Base-by-base conservation (phyloP, 1,140 invertebrate genomes). In the Muscidifurax raptorellus region DNA sequence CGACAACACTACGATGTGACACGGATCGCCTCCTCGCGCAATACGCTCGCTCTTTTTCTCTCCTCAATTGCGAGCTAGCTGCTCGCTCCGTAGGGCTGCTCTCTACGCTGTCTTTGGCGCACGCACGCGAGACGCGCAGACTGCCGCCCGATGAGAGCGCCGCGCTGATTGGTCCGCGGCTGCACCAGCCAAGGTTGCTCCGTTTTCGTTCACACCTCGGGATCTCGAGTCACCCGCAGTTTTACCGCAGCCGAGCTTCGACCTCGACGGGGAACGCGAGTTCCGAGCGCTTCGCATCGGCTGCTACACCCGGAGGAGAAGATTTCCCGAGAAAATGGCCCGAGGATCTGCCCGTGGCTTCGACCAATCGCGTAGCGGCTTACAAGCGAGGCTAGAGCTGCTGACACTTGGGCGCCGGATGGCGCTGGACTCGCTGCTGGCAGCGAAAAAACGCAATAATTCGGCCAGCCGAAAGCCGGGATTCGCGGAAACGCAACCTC, bases 291-390 rank as follows among this genome's bases (percentile, higher is more conserved):
- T 10, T n/a, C 44, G 64, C 44, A 30, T 0, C 32, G 79, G 25
- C 25, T 12, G 13, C 9, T 1, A 7, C 69, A 9, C 18, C 12
- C 71, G 32, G 22, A 0, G 22, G 12, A 66, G 1, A 10, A 9
- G 3, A 6, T 1, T 15, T 59, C 27, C 6, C 22, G 18, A 36
- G 6, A 7, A 0, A 30, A 22, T 40, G 18, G 18, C 3, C 30
- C 71, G 71, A 0, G 71, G 30, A 32, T 10, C 30, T 3, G 71
- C 32, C 32, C 25, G 71, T 2, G 0, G 32, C 30, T 12, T 10
- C 80, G 85, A 87, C 91, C 92, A 93, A 93, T 92, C 88, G 87
- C 86, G 78, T 87, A 83, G 87, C 83, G 64, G 80, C 88, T 91
- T 88, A 86, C 87, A 89, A 80, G 83, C 87, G 88, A 81, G 83